Conservation (phyloP, 2,797 vertebrate genomes). For the Microchirus variegatus region DNA sequence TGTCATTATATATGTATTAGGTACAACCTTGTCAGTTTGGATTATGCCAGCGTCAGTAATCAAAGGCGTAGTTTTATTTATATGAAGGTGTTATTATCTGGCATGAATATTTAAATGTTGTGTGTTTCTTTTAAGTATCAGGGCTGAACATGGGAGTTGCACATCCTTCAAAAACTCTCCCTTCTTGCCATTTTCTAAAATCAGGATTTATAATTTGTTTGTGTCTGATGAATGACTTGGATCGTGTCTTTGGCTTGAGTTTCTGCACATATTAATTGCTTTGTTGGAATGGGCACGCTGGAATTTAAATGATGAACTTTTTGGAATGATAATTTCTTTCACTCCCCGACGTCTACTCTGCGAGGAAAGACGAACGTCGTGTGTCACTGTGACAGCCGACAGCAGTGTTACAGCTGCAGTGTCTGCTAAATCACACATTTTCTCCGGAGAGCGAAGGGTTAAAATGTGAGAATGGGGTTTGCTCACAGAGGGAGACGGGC, state of each 20-base stretch:
- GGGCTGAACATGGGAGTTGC: not conserved
- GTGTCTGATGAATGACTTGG: constrained; percentile 24
- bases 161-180: constrained; percentile 3
- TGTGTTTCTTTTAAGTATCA: too few species aligned
- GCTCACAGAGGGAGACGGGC: constrained; percentile 12
- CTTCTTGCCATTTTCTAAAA: constrained; percentile 2
- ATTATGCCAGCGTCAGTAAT: not conserved
- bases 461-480: constrained; percentile 18
- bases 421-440: not conserved
- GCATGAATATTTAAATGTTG: too few species aligned
- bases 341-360: constrained; percentile 36
- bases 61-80: not conserved
- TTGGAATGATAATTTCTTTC: constrained; percentile 22
- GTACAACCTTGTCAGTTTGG: not conserved
- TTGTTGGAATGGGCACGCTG: constrained; percentile 36
- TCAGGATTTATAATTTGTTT: constrained; percentile 8
- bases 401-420: constrained; percentile 6
- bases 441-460: constrained; percentile 6
- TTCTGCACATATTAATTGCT: constrained; percentile 12
- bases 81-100: not conserved
- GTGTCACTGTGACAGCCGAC: constrained; percentile 2
- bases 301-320: constrained; percentile 39
- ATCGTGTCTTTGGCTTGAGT: constrained; percentile 9
- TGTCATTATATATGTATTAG: not conserved
- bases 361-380: constrained; percentile 24